These are phyloP conservation scores for Pherbina coryleti DNA, from an alignment of 2,888 invertebrate species.

Conservation along the genomic window DNA sequence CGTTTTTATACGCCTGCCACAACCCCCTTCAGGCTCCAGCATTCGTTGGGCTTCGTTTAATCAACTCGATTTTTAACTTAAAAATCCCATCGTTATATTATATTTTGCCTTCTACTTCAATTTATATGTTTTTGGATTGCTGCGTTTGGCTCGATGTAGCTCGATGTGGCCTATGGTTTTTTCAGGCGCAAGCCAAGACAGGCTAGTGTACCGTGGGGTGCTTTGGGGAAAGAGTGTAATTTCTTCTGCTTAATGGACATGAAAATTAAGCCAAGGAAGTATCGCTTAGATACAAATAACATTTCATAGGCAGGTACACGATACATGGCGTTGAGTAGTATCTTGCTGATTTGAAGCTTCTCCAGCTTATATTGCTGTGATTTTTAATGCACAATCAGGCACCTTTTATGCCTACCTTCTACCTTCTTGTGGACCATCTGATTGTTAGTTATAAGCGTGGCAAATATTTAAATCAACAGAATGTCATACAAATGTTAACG, in stretches of 20 bases:
- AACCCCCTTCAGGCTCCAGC: not conserved
- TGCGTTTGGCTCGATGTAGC: not conserved
- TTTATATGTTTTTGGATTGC: not conserved
- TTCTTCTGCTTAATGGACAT: conserved; percentile 9
- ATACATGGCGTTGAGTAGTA: no score
- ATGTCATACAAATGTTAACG: no score
- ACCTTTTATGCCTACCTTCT: not conserved
- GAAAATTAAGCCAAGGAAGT: conserved; percentile 2
- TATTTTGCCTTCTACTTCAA: not conserved
- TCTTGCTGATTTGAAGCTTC: no score
- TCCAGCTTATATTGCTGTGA: not conserved
- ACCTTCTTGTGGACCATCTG: not conserved
- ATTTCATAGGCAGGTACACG: no score
- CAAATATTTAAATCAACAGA: not conserved
- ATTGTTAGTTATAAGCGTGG: not conserved
- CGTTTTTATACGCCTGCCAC: conserved; percentile 48
- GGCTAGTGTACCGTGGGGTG: no score
- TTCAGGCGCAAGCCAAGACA: not conserved
- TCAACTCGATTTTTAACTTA: conserved; percentile 26
- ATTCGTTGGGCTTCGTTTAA: conserved; percentile 8
- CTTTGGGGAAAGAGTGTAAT: not conserved
- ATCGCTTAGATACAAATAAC: no score
- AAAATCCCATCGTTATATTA: not conserved
- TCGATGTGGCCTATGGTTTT: not conserved
- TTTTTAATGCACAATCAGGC: not conserved